Evolutionary conservation across 2,888 invertebrate species (phyloP).

Genomic region (Allacma fusca): DNA sequence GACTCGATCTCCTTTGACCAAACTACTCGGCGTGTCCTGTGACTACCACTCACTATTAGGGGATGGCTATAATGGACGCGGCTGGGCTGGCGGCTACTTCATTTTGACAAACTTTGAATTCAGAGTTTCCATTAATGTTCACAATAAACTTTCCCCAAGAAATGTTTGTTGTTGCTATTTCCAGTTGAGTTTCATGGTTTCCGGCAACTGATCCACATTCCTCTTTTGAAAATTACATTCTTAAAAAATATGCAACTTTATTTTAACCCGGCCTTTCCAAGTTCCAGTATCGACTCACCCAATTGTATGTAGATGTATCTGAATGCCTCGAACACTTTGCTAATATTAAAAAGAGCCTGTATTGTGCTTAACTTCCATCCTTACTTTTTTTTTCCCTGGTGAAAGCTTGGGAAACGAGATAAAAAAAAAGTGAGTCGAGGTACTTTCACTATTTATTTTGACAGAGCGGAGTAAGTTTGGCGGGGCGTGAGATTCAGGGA

Average conservation of each 20-base stretch:
- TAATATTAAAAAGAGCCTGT: neutral
- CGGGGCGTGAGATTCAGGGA: neutral
- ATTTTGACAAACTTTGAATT: constrained; percentile 42
- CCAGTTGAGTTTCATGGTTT: constrained; percentile 29
- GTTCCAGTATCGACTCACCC: neutral
- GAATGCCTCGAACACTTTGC: too few species aligned
- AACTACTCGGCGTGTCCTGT: too few species aligned
- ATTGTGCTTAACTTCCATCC: neutral
- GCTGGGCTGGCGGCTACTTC: constrained; percentile 29
- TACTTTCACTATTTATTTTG: too few species aligned
- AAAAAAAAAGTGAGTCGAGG: neutral
- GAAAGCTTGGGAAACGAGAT: neutral
- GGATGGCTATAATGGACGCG: too few species aligned
- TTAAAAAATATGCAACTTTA: neutral
- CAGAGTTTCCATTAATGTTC: constrained; percentile 37
- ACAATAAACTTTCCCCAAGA: constrained; percentile 26
- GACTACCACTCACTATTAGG: too few species aligned
- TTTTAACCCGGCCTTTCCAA: neutral
- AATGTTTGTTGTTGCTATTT: constrained; percentile 26
- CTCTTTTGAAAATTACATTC: neutral
- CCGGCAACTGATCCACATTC: constrained; percentile 21
- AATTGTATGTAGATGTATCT: too few species aligned
- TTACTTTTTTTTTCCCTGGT: too few species aligned
- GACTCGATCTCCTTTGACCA: too few species aligned
- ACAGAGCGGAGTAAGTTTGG: too few species aligned